Base-by-base conservation (phyloP, 2,113 vertebrate species). In the Notiomystis cincta region DNA sequence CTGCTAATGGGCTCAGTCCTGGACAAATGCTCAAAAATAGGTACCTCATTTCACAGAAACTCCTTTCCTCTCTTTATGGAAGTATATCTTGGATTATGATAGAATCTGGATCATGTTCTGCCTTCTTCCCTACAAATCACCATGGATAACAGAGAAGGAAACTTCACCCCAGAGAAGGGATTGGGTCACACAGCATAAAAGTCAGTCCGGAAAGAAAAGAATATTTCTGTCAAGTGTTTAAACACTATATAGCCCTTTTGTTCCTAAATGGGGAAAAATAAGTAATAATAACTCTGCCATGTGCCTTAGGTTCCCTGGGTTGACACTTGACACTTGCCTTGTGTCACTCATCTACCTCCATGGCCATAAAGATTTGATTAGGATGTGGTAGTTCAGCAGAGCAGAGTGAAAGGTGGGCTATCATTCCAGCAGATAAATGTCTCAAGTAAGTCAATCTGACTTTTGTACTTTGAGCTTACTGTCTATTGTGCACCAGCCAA, bases 381-480 rank as follows among this genome's bases (percentile, higher is more conserved):
- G 38, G 53, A 75, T 2, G 1, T 44, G 11, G 31, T 38, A 72
- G 82, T 37, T 91, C 44, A 92, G 60, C 61, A 60, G 61, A 93
- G 65, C 22, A 54, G 42, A 69, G 58, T 47, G 50, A 61, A 93
- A 90, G 67, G 62, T 87, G 82, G 47, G 31, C 79, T 67, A 57
- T 76, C 48, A 50, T 87, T 90, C 51, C 44, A 80, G 69, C 60
- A 96, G 82, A 77, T 16, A 93, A 94, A 96, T 84, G 69, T 69
- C 65, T 96, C 89, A 56, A 27, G 20, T 92, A 92, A 95, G 87
- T 90, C 62, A 93, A 61, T 31, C 33, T 86, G 66, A 81, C 71
- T 96, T 75, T 44, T 81, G 51, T 67, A 37, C 83, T 94, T 45
- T 75, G 47, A 82, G 31, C 82, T 93, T 89, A 94, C 58, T 88